phyloP scores from a whole-genome alignment of 2,888 invertebrate species.

The Dolichomitus sp. region DNA sequence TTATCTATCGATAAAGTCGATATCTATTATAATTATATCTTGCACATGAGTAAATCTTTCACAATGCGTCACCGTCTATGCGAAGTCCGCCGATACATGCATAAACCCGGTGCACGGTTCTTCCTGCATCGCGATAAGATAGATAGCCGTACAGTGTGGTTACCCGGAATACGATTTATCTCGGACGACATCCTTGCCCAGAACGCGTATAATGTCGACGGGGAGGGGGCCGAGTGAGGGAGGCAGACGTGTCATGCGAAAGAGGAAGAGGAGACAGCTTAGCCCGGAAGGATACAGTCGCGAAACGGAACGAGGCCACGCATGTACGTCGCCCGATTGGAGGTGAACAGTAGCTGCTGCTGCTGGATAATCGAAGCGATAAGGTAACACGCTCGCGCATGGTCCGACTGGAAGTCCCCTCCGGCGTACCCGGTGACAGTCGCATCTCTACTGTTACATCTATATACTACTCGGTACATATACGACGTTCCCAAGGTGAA shows the following conservation, averaged over 20 bases:
- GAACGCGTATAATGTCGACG: constrained; percentile 61
- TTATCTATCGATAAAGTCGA: background rate
- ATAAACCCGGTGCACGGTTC: constrained; percentile 33
- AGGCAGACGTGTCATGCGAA: constrained; percentile 39
- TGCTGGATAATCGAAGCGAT: constrained; percentile 77
- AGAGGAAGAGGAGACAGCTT: constrained; percentile 49
- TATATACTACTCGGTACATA: constrained; percentile 4
- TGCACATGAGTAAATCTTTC: background rate
- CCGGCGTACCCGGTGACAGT: constrained; percentile 46
- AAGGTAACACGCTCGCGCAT: constrained; percentile 67
- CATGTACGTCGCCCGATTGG: constrained; percentile 59
- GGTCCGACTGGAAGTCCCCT: constrained; percentile 44
- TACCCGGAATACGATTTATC: constrained; percentile 64
- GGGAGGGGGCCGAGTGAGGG: constrained; percentile 23
- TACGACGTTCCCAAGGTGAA: constrained; percentile 15
- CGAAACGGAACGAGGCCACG: constrained; percentile 58
- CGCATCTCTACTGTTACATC: constrained; percentile 24
- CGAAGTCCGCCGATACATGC: constrained; percentile 19
- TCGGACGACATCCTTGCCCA: constrained; percentile 61
- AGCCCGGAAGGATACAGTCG: constrained; percentile 64
- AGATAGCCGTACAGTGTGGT: constrained; percentile 56
- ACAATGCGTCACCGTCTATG: constrained; percentile 4
- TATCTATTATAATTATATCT: background rate
- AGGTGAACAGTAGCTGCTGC: constrained; percentile 52
- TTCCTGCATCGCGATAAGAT: constrained; percentile 62